phyloP scores from a whole-genome alignment of 2,113 vertebrate genomes.

The Oreochromis tanganicae region DNA sequence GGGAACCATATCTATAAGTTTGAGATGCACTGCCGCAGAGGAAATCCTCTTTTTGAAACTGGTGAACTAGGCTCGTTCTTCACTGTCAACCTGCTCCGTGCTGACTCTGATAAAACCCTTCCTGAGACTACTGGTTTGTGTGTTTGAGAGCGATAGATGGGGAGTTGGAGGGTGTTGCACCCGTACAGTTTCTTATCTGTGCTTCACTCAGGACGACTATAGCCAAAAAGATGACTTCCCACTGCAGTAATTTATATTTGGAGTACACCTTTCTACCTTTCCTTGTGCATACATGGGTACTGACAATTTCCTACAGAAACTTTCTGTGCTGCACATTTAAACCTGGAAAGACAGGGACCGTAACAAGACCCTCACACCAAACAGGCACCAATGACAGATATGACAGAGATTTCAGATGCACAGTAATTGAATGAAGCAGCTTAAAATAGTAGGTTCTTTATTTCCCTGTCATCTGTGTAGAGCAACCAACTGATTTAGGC shows the following conservation, averaged over 20 bases:
- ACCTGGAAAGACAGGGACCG: not conserved
- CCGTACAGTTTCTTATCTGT: not conserved
- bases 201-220: not conserved
- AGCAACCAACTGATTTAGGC: not conserved
- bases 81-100: conserved; percentile 37
- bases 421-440: not conserved
- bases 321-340: not conserved
- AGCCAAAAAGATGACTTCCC: not conserved
- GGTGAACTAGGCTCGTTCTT: conserved; percentile 24
- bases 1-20: not conserved
- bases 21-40: conserved; percentile 12
- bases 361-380: not conserved
- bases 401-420: not conserved
- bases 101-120: conserved; percentile 41
- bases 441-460: not conserved
- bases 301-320: not conserved
- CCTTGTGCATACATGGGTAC: not conserved
- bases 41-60: conserved; percentile 38
- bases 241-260: not conserved
- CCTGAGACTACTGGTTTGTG: not conserved
- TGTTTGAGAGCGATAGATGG: not conserved
- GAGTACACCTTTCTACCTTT: not conserved
- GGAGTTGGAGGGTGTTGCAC: not conserved
- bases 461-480: not conserved
- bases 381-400: not conserved